phyloP scores from a whole-genome alignment of 1,140 invertebrate species.

The Berghia stephanieae region DNA sequence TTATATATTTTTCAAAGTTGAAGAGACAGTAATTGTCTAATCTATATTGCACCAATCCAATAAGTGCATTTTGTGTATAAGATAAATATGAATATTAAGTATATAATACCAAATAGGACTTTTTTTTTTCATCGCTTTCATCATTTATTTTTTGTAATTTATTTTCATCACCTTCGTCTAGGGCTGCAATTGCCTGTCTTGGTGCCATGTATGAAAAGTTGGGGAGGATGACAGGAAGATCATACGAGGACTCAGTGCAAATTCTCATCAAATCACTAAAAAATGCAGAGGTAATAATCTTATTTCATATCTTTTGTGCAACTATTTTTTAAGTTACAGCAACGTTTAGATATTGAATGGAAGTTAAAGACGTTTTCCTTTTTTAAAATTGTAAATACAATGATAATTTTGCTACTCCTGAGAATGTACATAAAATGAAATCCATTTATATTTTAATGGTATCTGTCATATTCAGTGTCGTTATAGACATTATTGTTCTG shows the following conservation, averaged over 20 bases:
- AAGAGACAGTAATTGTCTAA: too few species aligned
- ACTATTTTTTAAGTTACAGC: neutral
- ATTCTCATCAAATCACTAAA: conserved; percentile 90
- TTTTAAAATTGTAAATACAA: neutral
- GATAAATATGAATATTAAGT: neutral
- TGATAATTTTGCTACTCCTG: neutral
- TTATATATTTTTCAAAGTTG: too few species aligned
- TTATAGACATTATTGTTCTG: too few species aligned
- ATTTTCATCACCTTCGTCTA: conserved; percentile 65
- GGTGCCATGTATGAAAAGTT: conserved; percentile 98
- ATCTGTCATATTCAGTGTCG: too few species aligned
- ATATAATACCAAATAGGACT: neutral
- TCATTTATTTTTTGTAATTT: neutral
- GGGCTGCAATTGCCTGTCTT: conserved; percentile 94
- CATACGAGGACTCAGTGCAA: conserved; percentile 96
- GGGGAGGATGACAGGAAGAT: conserved; percentile 97
- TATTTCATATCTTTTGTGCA: neutral
- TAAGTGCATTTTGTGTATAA: too few species aligned
- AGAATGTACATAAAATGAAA: too few species aligned
- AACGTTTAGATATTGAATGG: too few species aligned
- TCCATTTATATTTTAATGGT: too few species aligned
- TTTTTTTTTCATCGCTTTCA: neutral
- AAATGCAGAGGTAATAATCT: conserved; percentile 83
- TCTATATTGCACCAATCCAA: too few species aligned
- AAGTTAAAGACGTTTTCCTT: neutral